Conservation (phyloP, 2,888 invertebrate species). For the Monochamus alternatus region DNA sequence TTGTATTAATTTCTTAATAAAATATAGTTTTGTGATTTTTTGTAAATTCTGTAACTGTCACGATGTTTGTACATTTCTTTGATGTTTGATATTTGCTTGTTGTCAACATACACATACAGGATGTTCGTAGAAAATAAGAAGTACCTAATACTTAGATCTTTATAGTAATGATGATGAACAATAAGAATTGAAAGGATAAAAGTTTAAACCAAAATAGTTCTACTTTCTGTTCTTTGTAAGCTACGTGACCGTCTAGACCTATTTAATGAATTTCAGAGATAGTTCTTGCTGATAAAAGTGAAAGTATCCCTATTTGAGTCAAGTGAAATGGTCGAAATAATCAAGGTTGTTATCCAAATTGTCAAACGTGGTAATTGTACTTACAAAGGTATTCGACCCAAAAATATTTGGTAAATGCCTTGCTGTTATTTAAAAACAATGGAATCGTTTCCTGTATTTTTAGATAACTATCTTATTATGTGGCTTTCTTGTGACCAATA, state of each 20-base stretch:
- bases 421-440: not conserved
- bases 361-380: not conserved
- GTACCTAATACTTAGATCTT: no score
- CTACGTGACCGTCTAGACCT: not conserved
- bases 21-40: no score
- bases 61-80: no score
- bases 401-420: conserved; percentile 1
- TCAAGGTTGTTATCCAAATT: not conserved
- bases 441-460: not conserved
- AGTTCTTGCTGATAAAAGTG: conserved; percentile 1
- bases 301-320: not conserved
- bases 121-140: no score
- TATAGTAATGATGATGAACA: no score
- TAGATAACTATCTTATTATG: not conserved
- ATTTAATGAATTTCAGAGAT: not conserved
- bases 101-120: no score
- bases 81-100: no score
- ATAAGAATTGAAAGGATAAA: no score
- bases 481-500: not conserved
- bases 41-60: no score
- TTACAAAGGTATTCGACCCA: not conserved
- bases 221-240: not conserved
- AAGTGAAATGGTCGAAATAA: not conserved
- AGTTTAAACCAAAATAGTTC: no score
- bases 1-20: no score